A percentile compares a stretch with the other conserved stretches of the same genome.
Conservation (phyloP, 2,797 vertebrate species). For the Pelodytes ibericus region DNA sequence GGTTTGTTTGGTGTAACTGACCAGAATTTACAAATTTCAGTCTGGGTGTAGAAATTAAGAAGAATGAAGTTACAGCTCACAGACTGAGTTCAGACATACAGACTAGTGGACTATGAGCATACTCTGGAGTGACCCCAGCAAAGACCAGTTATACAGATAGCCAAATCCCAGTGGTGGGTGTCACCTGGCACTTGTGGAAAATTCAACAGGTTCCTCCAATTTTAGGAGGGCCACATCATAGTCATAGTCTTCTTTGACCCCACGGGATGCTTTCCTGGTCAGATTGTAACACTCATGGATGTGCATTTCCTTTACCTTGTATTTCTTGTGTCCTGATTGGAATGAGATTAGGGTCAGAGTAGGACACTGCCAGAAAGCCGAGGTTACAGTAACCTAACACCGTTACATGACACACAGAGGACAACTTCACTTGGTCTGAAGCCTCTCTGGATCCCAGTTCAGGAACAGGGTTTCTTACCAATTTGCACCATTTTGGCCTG, state of each 20-base stretch:
- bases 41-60: too few relatives aligned
- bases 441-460: not conserved
- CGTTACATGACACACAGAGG: too few relatives aligned
- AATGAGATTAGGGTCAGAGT: not conserved
- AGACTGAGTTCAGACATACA: too few relatives aligned
- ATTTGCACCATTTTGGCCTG: not conserved
- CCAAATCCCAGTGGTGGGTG: not conserved
- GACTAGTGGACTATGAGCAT: too few relatives aligned
- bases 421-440: not conserved
- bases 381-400: too few relatives aligned
- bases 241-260: slow-evolving; percentile 81
- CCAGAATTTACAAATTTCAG: too few relatives aligned
- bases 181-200: slow-evolving; percentile 77
- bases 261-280: slow-evolving; percentile 65
- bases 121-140: too few relatives aligned
- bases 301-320: slow-evolving; percentile 38
- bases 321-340: slow-evolving; percentile 37
- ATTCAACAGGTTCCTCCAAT: slow-evolving; percentile 65
- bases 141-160: too few relatives aligned
- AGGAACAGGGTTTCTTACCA: not conserved
- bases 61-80: too few relatives aligned
- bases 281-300: slow-evolving; percentile 70
- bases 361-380: too few relatives aligned
- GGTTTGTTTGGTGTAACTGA: too few relatives aligned
- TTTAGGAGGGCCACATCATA: slow-evolving; percentile 82